Conservation (phyloP, 2,888 invertebrate genomes). For the Hydriomena furcata region DNA sequence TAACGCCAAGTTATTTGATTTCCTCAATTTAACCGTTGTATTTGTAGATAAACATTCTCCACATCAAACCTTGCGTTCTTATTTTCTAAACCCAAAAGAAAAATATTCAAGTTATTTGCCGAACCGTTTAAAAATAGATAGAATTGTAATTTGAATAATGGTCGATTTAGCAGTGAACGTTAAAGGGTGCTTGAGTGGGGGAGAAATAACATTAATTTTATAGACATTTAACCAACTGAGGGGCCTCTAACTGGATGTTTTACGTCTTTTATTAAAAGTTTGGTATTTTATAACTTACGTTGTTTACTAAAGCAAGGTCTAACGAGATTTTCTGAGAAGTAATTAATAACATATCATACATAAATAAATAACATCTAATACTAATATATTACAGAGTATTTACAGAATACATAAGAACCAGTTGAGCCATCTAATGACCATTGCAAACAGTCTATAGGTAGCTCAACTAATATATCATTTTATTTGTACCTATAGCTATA, state of each 20-base stretch:
- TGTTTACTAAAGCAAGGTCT: no score
- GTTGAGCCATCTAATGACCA: no score
- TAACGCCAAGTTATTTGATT: no score
- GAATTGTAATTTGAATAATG: constrained; percentile 57
- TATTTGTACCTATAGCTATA: no score
- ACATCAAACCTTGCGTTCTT: constrained; percentile 7
- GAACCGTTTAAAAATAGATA: constrained; percentile 40
- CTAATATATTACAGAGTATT: no score
- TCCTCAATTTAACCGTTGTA: no score
- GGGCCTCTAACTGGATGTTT: constrained; percentile 28
- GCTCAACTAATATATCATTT: no score
- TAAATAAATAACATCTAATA: no score
- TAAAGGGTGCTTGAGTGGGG: constrained; percentile 28
- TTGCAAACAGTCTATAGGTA: no score
- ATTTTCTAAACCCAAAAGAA: constrained; percentile 6
- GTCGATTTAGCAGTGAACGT: constrained; percentile 45
- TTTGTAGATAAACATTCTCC: neutral
- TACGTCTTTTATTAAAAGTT: constrained; percentile 20
- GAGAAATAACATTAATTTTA: constrained; percentile 51
- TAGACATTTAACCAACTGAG: constrained; percentile 47
- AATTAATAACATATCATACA: no score
- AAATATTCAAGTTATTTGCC: constrained; percentile 28
- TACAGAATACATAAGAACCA: no score
- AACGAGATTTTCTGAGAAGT: no score
- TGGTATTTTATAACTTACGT: constrained; percentile 2